These are phyloP conservation scores for Rhopalosiphum nymphaeae DNA, from an alignment of 2,888 invertebrate species.

Conservation along the genomic window DNA sequence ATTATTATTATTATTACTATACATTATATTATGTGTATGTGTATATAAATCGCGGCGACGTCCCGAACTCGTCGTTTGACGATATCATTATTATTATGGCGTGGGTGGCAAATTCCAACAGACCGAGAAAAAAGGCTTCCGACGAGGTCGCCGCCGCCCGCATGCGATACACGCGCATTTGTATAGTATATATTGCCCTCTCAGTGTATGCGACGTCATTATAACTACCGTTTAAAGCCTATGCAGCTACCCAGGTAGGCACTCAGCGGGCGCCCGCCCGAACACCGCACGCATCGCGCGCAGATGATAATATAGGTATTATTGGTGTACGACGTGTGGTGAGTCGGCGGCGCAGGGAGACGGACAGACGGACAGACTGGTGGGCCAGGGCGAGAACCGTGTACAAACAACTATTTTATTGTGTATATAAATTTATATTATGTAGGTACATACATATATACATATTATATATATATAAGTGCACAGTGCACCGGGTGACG, in stretches of 20 bases:
- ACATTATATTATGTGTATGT: neutral
- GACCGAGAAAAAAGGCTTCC: constrained; percentile 47
- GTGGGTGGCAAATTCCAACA: constrained; percentile 59
- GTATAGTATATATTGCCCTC: neutral
- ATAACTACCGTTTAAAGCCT: constrained; percentile 59
- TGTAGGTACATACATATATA: neutral
- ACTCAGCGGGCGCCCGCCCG: constrained; percentile 44
- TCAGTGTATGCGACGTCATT: neutral
- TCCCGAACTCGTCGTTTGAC: neutral
- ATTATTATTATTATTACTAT: neutral
- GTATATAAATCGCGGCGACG: neutral
- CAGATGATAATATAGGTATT: neutral
- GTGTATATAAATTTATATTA: neutral
- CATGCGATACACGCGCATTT: neutral
- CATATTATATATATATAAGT: neutral
- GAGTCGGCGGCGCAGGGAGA: neutral
- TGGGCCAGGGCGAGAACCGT: neutral
- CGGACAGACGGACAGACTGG: neutral
- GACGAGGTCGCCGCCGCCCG: neutral
- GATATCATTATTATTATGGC: constrained; percentile 9
- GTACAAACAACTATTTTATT: constrained; percentile 3
- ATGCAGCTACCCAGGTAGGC: constrained; percentile 18
- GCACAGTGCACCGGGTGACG: neutral
- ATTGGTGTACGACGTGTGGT: neutral
- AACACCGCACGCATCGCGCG: neutral